Percentiles rank a stretch among this genome's conserved stretches.
phyloP scores from a whole-genome alignment of 2,888 invertebrate genomes.

The Andricus curvator region DNA sequence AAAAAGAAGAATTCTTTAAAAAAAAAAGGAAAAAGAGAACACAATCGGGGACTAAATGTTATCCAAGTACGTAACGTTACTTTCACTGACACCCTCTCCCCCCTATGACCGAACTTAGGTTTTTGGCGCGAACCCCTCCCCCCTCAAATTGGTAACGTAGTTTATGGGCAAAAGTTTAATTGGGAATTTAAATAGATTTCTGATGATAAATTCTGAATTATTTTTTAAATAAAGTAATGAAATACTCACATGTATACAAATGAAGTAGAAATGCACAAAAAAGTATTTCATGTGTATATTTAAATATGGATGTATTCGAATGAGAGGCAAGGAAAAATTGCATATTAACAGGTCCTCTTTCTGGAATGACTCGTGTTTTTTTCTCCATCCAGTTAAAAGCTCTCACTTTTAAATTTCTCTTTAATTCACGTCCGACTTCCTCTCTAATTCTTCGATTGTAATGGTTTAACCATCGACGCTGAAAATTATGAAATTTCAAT shows the following conservation, averaged over 20 bases:
- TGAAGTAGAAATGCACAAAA: slow-evolving; percentile 30
- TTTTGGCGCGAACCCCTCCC: no score
- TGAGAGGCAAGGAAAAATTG: slow-evolving; percentile 58
- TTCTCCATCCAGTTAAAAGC: slow-evolving; percentile 92
- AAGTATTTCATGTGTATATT: slow-evolving; percentile 38
- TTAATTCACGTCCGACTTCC: slow-evolving; percentile 87
- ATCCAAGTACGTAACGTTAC: no score
- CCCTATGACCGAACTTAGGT: no score
- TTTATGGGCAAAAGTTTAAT: no score
- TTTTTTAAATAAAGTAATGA: not conserved
- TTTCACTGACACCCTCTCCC: no score
- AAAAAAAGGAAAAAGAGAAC: no score
- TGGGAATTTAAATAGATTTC: no score
- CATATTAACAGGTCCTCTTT: slow-evolving; percentile 74
- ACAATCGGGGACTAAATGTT: no score
- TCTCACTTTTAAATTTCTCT: slow-evolving; percentile 84
- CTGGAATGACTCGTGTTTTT: slow-evolving; percentile 86
- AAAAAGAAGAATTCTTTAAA: no score
- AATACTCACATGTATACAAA: slow-evolving; percentile 9
- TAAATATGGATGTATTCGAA: slow-evolving; percentile 48
- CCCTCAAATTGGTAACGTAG: no score
- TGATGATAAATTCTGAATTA: not conserved
- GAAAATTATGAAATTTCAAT: slow-evolving; percentile 59
- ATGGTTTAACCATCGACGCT: slow-evolving; percentile 89
- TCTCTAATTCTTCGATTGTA: slow-evolving; percentile 88